Evolutionary conservation across 2,888 invertebrate genomes (phyloP).

Genomic region (Eurytoma adleriae): DNA sequence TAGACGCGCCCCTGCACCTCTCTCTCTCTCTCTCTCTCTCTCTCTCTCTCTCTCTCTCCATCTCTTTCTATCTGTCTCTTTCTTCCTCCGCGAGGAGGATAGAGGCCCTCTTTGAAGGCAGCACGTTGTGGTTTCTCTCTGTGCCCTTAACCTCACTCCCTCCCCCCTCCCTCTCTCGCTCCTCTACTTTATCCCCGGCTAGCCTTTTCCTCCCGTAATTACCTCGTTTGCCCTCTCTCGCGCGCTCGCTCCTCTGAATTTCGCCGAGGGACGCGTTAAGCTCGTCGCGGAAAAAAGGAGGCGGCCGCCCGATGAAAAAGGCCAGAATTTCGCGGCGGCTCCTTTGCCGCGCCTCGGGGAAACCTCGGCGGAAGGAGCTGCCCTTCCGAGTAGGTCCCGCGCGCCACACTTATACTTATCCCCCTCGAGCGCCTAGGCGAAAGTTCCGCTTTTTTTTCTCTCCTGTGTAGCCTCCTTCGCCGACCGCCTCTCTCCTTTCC

Average conservation of each 20-base stretch:
- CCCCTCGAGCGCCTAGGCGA: background rate
- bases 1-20: conserved; percentile 65
- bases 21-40: conserved; percentile 47
- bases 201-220: conserved; percentile 54
- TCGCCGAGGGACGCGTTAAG: conserved; percentile 15
- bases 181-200: conserved; percentile 50
- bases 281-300: conserved; percentile 43
- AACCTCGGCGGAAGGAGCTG: conserved; percentile 40
- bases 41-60: conserved; percentile 27
- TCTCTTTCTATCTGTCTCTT: conserved; percentile 21
- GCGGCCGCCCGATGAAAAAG: conserved; percentile 4
- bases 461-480: background rate
- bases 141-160: conserved; percentile 51
- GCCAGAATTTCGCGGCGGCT: too few species aligned
- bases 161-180: conserved; percentile 43
- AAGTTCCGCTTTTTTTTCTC: background rate
- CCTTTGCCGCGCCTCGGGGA: conserved; percentile 6
- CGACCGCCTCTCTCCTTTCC: background rate
- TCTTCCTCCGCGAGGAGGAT: conserved; percentile 27
- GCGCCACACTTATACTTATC: conserved; percentile 6
- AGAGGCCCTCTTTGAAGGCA: conserved; percentile 53
- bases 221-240: conserved; percentile 53
- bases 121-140: conserved; percentile 55
- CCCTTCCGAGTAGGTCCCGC: conserved; percentile 34
- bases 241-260: conserved; percentile 15